Conservation (phyloP, 2,113 vertebrate species). For the Marcusenius ussheri region DNA sequence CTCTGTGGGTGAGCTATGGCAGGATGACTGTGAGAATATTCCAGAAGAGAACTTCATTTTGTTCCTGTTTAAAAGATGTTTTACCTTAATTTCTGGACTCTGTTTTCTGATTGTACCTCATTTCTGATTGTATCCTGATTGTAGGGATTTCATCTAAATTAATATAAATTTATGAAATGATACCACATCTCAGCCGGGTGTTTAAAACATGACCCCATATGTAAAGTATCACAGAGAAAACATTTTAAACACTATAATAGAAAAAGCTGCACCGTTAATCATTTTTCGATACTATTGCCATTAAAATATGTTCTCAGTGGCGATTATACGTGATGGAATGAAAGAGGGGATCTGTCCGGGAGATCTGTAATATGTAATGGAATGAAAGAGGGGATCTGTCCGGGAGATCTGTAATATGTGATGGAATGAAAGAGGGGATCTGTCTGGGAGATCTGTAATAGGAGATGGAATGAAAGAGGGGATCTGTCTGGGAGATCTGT, state of each 20-base stretch:
- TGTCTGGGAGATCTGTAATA: no score
- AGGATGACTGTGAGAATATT: background rate
- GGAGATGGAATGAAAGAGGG: no score
- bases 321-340: background rate
- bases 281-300: background rate
- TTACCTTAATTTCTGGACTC: background rate
- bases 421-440: no score
- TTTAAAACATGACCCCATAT: background rate
- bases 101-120: background rate
- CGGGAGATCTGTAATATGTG: no score
- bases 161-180: background rate
- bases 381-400: no score
- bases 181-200: background rate
- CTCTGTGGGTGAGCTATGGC: conserved; percentile 62
- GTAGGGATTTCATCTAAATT: background rate
- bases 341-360: no score
- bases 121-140: background rate
- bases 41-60: background rate
- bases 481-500: no score
- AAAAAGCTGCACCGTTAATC: background rate
- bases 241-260: background rate
- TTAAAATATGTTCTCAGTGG: background rate
- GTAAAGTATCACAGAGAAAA: background rate
- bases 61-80: background rate
- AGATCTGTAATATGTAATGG: no score